A percentile compares a stretch with the other conserved stretches of the same genome.
Evolutionary conservation across 2,888 invertebrate genomes (phyloP).

Genomic region (Rotaria sp.): DNA sequence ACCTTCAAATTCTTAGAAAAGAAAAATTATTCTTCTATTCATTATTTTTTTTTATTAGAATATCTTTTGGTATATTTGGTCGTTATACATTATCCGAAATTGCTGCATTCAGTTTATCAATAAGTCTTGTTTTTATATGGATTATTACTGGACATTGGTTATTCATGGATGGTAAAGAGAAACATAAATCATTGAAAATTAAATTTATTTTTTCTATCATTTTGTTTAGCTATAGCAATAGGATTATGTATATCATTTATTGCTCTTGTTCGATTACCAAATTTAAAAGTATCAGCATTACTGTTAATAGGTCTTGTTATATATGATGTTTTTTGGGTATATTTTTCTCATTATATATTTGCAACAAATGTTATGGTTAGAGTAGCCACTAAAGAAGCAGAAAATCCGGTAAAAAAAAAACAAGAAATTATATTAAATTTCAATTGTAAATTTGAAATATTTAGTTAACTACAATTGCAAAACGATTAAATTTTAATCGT

Average conservation of each 20-base stretch:
- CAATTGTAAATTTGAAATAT: not conserved
- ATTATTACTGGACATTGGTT: slow-evolving; percentile 95
- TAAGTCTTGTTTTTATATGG: slow-evolving; percentile 91
- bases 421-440: no score
- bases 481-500: slow-evolving; percentile 30
- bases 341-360: slow-evolving; percentile 80
- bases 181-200: no score
- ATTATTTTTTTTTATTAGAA: slow-evolving; percentile 55
- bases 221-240: slow-evolving; percentile 81
- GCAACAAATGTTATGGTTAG: slow-evolving; percentile 98
- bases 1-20: no score
- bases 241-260: slow-evolving; percentile 94
- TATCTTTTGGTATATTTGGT: slow-evolving; percentile 82
- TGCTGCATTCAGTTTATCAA: slow-evolving; percentile 79
- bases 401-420: slow-evolving; percentile 56
- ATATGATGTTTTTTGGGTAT: slow-evolving; percentile 91
- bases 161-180: slow-evolving; percentile 55
- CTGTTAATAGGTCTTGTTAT: slow-evolving; percentile 78
- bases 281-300: slow-evolving; percentile 86
- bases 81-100: slow-evolving; percentile 88
- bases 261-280: slow-evolving; percentile 86
- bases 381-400: slow-evolving; percentile 62
- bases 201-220: not conserved
- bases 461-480: slow-evolving; percentile 26
- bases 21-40: no score